Conservation (phyloP, 2,113 vertebrate species). For the Amphiprion percula region DNA sequence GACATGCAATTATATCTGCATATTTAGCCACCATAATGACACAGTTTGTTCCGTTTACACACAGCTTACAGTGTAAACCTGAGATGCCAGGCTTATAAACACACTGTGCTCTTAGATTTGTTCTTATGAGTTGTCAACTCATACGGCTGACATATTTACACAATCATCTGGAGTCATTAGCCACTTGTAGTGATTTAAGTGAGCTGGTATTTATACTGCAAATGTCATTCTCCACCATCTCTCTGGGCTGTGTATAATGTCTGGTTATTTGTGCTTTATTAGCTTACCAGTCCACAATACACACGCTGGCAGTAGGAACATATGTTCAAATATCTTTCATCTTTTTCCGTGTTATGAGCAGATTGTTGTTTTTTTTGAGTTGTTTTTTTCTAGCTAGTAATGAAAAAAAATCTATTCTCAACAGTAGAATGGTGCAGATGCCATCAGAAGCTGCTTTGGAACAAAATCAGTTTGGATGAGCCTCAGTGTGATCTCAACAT, state of each 20-base stretch:
- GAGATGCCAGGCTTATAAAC: conserved; percentile 23
- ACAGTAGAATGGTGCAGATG: too few species aligned
- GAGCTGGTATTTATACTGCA: conserved; percentile 32
- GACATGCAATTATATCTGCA: conserved; percentile 37
- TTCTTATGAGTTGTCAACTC: conserved; percentile 36
- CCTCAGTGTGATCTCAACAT: too few species aligned
- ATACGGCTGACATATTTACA: conserved; percentile 61
- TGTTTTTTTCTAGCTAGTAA: too few species aligned
- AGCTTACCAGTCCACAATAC: neutral
- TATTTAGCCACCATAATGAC: conserved; percentile 24
- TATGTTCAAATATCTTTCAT: neutral
- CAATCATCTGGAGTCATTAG: conserved; percentile 49
- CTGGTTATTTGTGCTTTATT: conserved; percentile 1
- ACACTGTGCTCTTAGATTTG: conserved; percentile 35
- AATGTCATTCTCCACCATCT: conserved; percentile 7
- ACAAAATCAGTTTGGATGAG: too few species aligned
- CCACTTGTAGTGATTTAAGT: conserved; percentile 17
- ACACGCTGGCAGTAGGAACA: conserved; percentile 5
- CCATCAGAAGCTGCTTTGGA: too few species aligned
- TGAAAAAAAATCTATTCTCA: too few species aligned
- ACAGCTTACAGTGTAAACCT: conserved; percentile 26
- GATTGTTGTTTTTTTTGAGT: neutral
- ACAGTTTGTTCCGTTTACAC: conserved; percentile 26
- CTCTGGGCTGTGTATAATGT: conserved; percentile 21
- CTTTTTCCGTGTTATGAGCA: neutral